Evolutionary conservation across 1,140 invertebrate species (phyloP).

Genomic region (Neodiprion pinetum): DNA sequence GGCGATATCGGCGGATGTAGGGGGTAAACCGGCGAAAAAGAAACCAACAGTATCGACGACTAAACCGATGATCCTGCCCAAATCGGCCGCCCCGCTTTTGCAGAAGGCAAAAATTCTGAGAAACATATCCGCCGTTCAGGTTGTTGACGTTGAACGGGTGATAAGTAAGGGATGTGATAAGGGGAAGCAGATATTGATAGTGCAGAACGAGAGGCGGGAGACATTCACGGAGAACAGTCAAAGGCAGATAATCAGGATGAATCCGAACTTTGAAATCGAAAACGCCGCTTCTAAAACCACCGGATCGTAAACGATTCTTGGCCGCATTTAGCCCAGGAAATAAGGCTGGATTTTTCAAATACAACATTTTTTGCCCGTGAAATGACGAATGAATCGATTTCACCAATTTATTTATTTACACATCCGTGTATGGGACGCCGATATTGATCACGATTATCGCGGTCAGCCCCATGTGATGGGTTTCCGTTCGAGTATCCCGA

Average conservation of each 20-base stretch:
- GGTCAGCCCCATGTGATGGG: no score
- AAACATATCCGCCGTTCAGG: constrained; percentile 34
- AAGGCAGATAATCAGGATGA: constrained; percentile 42
- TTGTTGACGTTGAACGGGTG: constrained; percentile 32
- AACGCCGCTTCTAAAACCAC: constrained; percentile 41
- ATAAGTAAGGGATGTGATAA: constrained; percentile 31
- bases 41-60: constrained; percentile 22
- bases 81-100: constrained; percentile 20
- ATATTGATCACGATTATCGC: no score
- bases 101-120: constrained; percentile 26
- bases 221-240: constrained; percentile 26
- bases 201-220: constrained; percentile 31
- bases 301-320: constrained; percentile 27
- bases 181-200: constrained; percentile 39
- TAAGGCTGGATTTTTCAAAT: no score
- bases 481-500: no score
- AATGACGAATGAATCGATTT: constrained; percentile 7
- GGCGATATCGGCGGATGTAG: constrained; percentile 12
- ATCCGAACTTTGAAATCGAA: constrained; percentile 42
- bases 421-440: no score
- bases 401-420: not conserved
- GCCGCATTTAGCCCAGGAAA: not conserved
- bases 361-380: no score
- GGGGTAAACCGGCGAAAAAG: constrained; percentile 34
- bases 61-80: constrained; percentile 47